Percentiles rank a stretch among this genome's conserved stretches.
Evolutionary conservation across 2,113 vertebrate species (phyloP).

Genomic region (Glaucomys volans): DNA sequence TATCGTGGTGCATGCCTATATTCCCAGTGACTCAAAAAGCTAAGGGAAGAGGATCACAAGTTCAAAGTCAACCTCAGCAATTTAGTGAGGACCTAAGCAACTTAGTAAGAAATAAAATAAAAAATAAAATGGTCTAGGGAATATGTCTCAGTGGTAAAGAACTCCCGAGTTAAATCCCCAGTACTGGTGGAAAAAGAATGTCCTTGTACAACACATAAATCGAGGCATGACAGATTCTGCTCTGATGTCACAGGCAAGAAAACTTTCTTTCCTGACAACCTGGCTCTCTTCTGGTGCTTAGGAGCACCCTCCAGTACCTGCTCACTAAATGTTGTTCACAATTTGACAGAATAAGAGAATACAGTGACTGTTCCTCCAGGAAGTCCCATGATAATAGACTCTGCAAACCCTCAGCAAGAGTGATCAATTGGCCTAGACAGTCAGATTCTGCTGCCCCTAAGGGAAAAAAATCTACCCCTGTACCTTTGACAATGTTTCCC

Average conservation of each 20-base stretch:
- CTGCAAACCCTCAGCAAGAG: background rate
- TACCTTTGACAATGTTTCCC: background rate
- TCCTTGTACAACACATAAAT: background rate
- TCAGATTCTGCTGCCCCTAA: background rate
- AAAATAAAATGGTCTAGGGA: too few species aligned
- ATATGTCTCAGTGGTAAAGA: too few species aligned
- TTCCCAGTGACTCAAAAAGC: too few species aligned
- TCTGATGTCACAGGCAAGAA: background rate
- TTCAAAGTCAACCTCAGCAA: too few species aligned
- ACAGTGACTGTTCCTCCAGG: background rate
- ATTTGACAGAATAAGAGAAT: background rate
- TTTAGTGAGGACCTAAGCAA: too few species aligned
- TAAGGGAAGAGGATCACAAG: too few species aligned
- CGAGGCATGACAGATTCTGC: background rate
- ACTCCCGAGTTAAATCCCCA: too few species aligned
- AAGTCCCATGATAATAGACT: background rate
- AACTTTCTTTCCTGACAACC: background rate
- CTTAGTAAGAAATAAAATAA: too few species aligned
- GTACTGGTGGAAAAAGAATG: background rate
- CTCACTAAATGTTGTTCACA: background rate
- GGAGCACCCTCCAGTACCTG: background rate
- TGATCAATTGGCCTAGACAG: background rate
- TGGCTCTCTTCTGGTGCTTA: background rate
- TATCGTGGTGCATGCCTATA: too few species aligned
- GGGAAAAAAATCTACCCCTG: background rate